Percentiles rank a stretch among this genome's conserved stretches.
Evolutionary conservation across 2,797 vertebrate species (phyloP).

Genomic region (Neosilurus mollespiculum): DNA sequence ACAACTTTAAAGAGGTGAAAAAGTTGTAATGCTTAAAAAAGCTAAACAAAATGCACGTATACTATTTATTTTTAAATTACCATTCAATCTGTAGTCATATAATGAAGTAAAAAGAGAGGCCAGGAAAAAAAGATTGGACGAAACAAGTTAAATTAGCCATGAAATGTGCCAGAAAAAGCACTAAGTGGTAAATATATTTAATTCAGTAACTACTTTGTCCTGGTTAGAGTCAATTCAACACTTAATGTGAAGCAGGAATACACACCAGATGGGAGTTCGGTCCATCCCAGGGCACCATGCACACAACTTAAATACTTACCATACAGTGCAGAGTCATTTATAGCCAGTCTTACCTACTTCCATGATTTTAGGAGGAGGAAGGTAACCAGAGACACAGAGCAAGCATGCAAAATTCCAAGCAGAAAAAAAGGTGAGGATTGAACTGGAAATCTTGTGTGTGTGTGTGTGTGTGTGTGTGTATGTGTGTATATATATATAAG

Average conservation of each 20-base stretch:
- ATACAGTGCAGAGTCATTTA: not conserved
- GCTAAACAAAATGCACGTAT: not conserved
- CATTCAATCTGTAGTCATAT: not conserved
- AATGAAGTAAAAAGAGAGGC: not conserved
- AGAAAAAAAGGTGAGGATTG: not conserved
- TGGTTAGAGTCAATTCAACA: not conserved
- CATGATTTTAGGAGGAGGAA: not conserved
- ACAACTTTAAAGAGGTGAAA: not conserved
- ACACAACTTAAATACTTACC: not conserved
- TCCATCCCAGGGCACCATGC: not conserved
- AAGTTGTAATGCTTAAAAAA: not conserved
- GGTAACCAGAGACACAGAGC: not conserved
- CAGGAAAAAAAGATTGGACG: not conserved
- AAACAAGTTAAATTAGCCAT: not conserved
- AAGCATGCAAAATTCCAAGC: not conserved
- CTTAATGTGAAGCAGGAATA: not conserved
- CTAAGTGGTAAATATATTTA: not conserved
- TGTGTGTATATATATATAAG: too few species aligned
- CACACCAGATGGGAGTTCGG: not conserved
- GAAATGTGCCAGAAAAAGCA: not conserved
- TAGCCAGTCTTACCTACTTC: not conserved
- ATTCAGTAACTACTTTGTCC: not conserved
- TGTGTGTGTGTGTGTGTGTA: not conserved
- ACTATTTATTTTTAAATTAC: not conserved
- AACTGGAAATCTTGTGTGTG: not conserved